Conservation (phyloP, 2,797 vertebrate genomes). For the Huso huso region DNA sequence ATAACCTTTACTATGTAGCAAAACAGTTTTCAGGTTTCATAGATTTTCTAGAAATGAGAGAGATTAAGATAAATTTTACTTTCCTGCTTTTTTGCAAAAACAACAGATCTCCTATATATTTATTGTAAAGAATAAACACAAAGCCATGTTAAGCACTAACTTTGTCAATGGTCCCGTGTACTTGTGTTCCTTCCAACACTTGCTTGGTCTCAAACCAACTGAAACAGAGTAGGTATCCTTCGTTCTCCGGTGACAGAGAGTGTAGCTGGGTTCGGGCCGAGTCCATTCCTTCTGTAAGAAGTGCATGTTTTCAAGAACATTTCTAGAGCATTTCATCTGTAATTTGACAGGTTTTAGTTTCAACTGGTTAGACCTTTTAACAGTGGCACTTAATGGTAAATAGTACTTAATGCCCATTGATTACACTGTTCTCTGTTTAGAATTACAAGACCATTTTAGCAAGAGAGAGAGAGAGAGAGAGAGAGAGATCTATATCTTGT, state of each 20-base stretch:
- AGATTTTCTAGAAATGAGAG: too few relatives aligned
- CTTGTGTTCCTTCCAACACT: constrained; percentile 67
- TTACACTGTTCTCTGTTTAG: background rate
- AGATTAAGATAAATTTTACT: background rate
- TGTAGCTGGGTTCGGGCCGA: constrained; percentile 51
- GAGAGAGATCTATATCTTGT: too few relatives aligned
- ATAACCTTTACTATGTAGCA: too few relatives aligned
- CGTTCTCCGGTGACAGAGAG: constrained; percentile 64
- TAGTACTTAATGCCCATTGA: background rate
- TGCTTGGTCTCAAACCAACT: constrained; percentile 55
- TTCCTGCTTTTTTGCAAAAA: background rate
- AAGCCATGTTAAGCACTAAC: constrained; percentile 38
- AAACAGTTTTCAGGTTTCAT: too few relatives aligned
- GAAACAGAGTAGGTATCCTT: constrained; percentile 62
- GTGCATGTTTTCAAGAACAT: constrained; percentile 1
- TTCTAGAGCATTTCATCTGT: background rate
- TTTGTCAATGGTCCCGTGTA: constrained; percentile 65
- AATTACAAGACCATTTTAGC: background rate
- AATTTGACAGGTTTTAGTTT: background rate
- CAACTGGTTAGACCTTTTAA: too few relatives aligned
- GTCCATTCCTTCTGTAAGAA: constrained; percentile 45
- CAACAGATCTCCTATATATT: constrained; percentile 11
- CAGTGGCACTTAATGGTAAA: too few relatives aligned
- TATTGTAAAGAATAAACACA: constrained; percentile 7
- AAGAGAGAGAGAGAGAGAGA: too few relatives aligned